phyloP scores from a whole-genome alignment of 2,797 vertebrate genomes.

The Danio jaintianensis region DNA sequence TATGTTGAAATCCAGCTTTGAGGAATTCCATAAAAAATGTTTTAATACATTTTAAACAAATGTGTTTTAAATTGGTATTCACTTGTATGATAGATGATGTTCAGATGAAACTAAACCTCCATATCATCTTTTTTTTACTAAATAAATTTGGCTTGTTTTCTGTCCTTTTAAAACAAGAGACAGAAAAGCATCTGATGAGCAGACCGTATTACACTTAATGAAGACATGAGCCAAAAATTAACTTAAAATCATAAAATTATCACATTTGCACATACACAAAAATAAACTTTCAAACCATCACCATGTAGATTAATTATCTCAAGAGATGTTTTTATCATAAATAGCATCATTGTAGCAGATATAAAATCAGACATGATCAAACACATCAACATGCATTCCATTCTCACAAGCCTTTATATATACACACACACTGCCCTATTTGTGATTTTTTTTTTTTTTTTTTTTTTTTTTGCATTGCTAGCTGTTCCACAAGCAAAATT shows the following conservation, averaged over 20 bases:
- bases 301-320: no score
- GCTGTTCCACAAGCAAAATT: conserved; percentile 31
- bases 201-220: background rate
- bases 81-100: background rate
- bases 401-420: conserved; percentile 17
- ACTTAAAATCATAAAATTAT: background rate
- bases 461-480: conserved; percentile 28
- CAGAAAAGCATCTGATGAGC: background rate
- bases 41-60: no score
- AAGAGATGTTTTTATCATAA: no score
- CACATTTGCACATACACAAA: background rate
- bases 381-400: conserved; percentile 7
- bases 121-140: background rate
- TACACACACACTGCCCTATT: conserved; percentile 25
- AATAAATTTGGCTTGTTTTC: background rate
- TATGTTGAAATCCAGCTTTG: background rate
- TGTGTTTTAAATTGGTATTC: background rate
- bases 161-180: background rate
- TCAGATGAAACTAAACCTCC: conserved; percentile 6
- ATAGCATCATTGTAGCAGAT: no score
- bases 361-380: conserved; percentile 17
- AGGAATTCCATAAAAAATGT: background rate
- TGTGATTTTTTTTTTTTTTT: conserved; percentile 31
- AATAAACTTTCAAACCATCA: background rate
- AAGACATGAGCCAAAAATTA: conserved; percentile 7